Conservation (phyloP, 2,113 vertebrate species). For the Marcusenius ussheri region DNA sequence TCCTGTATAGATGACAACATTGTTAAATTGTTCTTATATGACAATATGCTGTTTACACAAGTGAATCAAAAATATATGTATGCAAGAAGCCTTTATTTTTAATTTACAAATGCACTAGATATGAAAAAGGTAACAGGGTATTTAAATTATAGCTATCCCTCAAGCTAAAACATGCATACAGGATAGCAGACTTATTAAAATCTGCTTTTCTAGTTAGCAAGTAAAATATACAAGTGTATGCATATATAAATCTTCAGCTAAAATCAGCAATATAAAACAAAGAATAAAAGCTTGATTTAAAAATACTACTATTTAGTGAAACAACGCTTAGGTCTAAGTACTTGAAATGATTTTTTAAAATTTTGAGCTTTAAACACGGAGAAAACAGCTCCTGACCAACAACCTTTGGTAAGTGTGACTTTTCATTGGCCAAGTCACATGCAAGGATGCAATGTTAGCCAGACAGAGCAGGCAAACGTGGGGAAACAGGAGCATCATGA, state of each 20-base stretch:
- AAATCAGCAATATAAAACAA: background rate
- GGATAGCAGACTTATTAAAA: background rate
- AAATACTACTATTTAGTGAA: background rate
- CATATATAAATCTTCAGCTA: background rate
- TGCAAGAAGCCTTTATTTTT: background rate
- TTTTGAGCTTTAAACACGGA: background rate
- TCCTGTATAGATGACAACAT: background rate
- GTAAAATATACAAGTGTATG: background rate
- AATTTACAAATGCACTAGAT: background rate
- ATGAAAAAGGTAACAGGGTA: background rate
- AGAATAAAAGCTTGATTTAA: background rate
- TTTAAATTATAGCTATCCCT: background rate
- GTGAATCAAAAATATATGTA: background rate
- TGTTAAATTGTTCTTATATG: background rate
- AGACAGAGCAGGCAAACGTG: background rate
- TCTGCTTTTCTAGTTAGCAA: background rate
- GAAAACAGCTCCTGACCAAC: background rate
- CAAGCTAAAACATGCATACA: background rate
- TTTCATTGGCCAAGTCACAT: background rate
- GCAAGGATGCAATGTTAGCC: background rate
- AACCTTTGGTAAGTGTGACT: background rate
- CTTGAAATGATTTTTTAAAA: background rate
- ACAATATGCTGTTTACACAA: background rate
- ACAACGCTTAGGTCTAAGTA: background rate
- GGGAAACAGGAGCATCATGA: background rate